A percentile compares a stretch with the other conserved stretches of the same genome.
These are phyloP conservation scores for Athene cunicularia DNA, from an alignment of 2,113 vertebrate genomes.

Conservation along the genomic window DNA sequence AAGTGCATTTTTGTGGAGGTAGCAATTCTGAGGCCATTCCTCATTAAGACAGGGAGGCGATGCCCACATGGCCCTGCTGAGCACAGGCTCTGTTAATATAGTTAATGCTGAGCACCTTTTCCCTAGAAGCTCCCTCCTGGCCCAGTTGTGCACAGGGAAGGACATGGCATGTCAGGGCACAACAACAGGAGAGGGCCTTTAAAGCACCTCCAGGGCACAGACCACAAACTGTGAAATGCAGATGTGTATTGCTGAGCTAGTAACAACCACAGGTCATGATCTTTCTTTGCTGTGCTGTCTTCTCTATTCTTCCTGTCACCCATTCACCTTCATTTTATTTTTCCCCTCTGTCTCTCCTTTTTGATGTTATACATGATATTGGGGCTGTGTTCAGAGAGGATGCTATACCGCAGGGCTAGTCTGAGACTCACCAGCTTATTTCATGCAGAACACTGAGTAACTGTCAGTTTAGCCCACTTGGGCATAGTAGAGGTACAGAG, in stretches of 20 bases:
- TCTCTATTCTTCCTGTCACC: not conserved
- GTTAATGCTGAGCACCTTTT: not conserved
- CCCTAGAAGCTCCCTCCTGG: not conserved
- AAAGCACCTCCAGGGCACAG: not conserved
- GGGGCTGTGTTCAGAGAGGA: not conserved
- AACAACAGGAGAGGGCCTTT: not conserved
- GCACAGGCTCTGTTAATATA: fast-evolving
- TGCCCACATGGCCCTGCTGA: not conserved
- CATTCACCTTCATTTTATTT: not conserved
- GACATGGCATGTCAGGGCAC: not conserved
- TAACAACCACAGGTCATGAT: not conserved
- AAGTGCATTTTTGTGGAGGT: not conserved
- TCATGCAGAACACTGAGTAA: not conserved
- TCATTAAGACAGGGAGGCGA: not conserved
- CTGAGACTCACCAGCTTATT: not conserved
- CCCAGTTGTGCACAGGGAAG: not conserved
- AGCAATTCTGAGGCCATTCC: not conserved
- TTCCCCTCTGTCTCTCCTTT: not conserved
- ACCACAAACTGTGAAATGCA: not conserved
- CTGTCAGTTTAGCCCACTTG: not conserved
- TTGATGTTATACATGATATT: fast-evolving
- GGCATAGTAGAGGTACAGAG: not conserved
- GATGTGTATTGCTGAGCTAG: not conserved
- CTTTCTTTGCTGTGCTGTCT: not conserved
- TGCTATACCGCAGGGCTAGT: not conserved